These are phyloP conservation scores for Ganaspis sp. DNA, from an alignment of 1,140 invertebrate genomes.

Conservation along the genomic window DNA sequence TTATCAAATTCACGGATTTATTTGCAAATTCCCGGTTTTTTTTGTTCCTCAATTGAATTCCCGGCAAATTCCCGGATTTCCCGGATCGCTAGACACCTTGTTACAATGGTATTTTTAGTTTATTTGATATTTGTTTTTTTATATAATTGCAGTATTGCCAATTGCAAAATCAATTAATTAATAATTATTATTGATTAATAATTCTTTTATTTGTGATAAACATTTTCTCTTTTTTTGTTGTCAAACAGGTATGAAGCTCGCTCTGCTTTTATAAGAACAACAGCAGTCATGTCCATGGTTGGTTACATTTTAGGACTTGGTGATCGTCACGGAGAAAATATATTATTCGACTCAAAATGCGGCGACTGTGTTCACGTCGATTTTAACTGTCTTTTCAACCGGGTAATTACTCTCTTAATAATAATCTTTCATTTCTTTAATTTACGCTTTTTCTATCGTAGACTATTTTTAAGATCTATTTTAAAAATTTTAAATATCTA, in stretches of 20 bases:
- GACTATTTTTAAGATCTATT: too few species aligned
- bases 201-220: conserved; percentile 28
- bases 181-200: neutral
- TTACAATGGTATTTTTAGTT: too few species aligned
- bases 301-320: conserved; percentile 98
- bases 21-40: too few species aligned
- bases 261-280: conserved; percentile 90
- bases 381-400: conserved; percentile 98
- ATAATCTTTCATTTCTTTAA: conserved; percentile 14
- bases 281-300: conserved; percentile 98
- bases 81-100: too few species aligned
- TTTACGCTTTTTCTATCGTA: conserved; percentile 17
- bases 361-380: conserved; percentile 98
- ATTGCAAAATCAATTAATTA: too few species aligned
- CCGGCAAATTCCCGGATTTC: too few species aligned
- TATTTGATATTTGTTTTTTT: too few species aligned
- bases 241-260: conserved; percentile 86
- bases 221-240: conserved; percentile 27
- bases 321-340: conserved; percentile 98
- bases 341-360: conserved; percentile 92
- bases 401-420: conserved; percentile 69
- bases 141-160: too few species aligned
- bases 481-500: too few species aligned
- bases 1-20: too few species aligned
- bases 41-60: too few species aligned